phyloP scores from a whole-genome alignment of 1,140 invertebrate genomes.

The Ptiloglossa arizonensis region DNA sequence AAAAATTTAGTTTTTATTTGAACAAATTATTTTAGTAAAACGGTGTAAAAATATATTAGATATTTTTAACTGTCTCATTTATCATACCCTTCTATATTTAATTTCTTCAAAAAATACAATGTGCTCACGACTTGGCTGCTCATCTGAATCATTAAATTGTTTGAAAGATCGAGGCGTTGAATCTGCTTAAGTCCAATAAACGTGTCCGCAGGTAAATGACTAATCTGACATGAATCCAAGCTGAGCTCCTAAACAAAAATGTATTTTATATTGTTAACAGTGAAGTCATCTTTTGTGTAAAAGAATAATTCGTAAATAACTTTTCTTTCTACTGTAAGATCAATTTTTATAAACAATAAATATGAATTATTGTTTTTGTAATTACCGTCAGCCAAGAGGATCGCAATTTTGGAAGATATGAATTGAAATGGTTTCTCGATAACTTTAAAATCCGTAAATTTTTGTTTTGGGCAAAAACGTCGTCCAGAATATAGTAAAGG shows the following conservation, averaged over 20 bases:
- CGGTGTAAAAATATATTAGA: too few relatives aligned
- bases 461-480: slow-evolving; percentile 66
- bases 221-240: slow-evolving; percentile 74
- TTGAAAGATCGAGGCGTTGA: slow-evolving; percentile 73
- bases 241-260: slow-evolving; percentile 68
- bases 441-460: slow-evolving; percentile 72
- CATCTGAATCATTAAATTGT: slow-evolving; percentile 73
- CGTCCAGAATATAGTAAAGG: slow-evolving; percentile 68
- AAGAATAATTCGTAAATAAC: not conserved
- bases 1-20: not conserved
- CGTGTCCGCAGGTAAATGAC: slow-evolving; percentile 64
- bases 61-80: not conserved
- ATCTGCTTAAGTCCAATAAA: slow-evolving; percentile 71
- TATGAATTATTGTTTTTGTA: not conserved
- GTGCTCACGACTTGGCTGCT: slow-evolving; percentile 51
- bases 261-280: slow-evolving; percentile 13
- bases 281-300: not conserved
- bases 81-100: slow-evolving; percentile 70
- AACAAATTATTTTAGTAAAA: not conserved
- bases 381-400: slow-evolving; percentile 69
- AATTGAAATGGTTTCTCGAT: slow-evolving; percentile 74
- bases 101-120: slow-evolving; percentile 53
- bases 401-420: slow-evolving; percentile 68
- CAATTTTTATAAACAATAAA: not conserved
- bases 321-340: not conserved